Conservation (phyloP, 2,113 vertebrate genomes). For the Thalassarche chlororhynchos region DNA sequence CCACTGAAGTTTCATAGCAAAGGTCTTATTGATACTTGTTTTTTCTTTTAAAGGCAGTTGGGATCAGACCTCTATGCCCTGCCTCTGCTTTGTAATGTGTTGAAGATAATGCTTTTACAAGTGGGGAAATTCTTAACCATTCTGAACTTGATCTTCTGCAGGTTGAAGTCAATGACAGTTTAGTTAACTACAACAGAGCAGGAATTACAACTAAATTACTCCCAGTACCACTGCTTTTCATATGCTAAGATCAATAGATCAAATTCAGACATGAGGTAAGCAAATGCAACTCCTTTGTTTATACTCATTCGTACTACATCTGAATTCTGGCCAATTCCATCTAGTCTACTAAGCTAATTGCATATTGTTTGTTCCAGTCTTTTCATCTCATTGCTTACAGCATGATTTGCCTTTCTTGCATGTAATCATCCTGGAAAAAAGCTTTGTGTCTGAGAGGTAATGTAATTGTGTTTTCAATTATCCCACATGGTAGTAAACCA, state of each 20-base stretch:
- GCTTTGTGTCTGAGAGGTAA: not conserved
- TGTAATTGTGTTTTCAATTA: conserved; percentile 26
- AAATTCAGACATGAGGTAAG: not conserved
- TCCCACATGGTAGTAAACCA: not conserved
- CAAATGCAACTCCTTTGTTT: not conserved
- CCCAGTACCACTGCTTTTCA: not conserved
- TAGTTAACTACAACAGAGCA: not conserved
- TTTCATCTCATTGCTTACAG: not conserved
- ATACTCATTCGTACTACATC: not conserved
- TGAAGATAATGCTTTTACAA: not conserved
- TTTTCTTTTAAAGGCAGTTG: not conserved
- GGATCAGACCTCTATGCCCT: not conserved
- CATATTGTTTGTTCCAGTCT: not conserved
- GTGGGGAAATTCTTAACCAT: not conserved
- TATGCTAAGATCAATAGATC: not conserved
- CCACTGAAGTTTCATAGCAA: not conserved
- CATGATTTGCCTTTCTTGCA: not conserved
- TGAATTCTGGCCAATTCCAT: not conserved
- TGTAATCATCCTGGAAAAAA: conserved; percentile 1
- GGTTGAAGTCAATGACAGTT: not conserved
- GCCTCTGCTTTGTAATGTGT: not conserved
- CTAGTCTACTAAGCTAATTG: not conserved
- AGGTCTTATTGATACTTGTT: not conserved
- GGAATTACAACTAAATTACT: not conserved
- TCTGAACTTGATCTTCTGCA: not conserved